Conservation (phyloP, 1,140 invertebrate species). For the Andricus grossulariae region DNA sequence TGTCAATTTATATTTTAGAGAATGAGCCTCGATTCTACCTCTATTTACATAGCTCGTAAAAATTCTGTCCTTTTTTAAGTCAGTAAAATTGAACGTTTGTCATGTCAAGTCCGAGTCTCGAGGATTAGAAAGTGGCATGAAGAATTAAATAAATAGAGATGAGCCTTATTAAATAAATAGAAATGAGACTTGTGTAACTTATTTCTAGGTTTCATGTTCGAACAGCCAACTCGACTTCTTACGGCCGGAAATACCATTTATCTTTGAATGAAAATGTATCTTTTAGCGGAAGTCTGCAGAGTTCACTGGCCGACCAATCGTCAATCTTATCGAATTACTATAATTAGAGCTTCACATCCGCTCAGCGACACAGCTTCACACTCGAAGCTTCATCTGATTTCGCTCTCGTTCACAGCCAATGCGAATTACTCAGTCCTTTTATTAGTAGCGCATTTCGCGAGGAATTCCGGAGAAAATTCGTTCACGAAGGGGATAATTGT, state of each 20-base stretch:
- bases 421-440: background rate
- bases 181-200: background rate
- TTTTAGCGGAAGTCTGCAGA: background rate
- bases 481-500: conserved; percentile 6
- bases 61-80: background rate
- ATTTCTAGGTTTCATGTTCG: conserved; percentile 21
- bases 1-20: too few species aligned
- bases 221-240: background rate
- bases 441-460: background rate
- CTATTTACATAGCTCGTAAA: background rate
- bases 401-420: too few species aligned
- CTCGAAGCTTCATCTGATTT: too few species aligned
- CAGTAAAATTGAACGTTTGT: background rate
- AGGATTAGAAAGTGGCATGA: background rate
- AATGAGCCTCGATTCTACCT: too few species aligned
- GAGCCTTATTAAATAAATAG: conserved; percentile 27
- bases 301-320: conserved; percentile 6
- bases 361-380: too few species aligned
- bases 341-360: background rate
- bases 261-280: background rate
- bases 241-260: background rate
- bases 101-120: background rate
- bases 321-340: background rate
- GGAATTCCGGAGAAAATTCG: background rate
- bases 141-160: conserved; percentile 23